phyloP scores from a whole-genome alignment of 2,797 vertebrate genomes.

The Mormyrops attenuatus region DNA sequence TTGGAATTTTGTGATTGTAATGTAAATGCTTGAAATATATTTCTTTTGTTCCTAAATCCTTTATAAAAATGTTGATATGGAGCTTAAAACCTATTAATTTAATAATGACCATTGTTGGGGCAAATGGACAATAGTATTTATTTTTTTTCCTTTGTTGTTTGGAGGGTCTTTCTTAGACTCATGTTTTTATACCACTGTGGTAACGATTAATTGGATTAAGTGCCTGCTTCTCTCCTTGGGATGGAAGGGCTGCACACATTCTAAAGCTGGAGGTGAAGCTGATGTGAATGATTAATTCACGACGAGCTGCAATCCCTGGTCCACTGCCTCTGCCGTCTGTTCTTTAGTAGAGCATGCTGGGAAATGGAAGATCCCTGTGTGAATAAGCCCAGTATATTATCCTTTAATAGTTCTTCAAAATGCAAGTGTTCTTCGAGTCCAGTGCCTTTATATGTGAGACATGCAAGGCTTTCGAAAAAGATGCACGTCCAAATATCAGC shows the following conservation, averaged over 20 bases:
- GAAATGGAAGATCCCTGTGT: neutral
- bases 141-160: neutral
- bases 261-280: conserved; percentile 1
- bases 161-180: neutral
- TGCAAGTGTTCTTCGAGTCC: neutral
- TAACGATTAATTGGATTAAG: conserved; percentile 13
- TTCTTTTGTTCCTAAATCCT: neutral
- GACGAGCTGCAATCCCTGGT: neutral
- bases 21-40: neutral
- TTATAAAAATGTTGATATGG: neutral
- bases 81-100: neutral
- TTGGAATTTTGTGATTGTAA: neutral
- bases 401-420: conserved; percentile 9
- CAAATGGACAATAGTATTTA: neutral
- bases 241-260: neutral
- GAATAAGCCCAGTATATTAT: conserved; percentile 2
- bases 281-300: conserved; percentile 14
- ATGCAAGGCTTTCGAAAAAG: neutral
- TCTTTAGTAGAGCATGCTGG: conserved; percentile 3
- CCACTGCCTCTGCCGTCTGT: conserved; percentile 1
- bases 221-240: neutral
- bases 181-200: neutral
- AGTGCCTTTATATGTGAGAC: neutral
- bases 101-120: neutral
- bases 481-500: neutral